Base-by-base conservation (phyloP, 2,797 vertebrate species). In the Mycteria americana region DNA sequence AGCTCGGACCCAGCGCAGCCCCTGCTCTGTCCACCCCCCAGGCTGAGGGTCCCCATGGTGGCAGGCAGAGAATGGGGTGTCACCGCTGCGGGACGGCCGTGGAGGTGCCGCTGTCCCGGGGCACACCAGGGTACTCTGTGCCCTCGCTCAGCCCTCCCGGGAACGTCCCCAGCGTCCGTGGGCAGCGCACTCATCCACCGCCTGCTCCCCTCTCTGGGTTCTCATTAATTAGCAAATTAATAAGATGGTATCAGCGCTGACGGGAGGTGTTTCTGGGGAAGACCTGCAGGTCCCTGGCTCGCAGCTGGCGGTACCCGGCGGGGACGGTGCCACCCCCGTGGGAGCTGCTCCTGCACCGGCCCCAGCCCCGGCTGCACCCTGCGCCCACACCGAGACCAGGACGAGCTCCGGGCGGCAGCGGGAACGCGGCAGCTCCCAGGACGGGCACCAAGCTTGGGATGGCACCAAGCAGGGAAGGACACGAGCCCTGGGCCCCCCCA, bases 61-160 rank as follows among this genome's bases (percentile, higher is more conserved):
- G 37, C 60, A 41, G 60, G 60, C 31, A 10, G 46, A 41, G 45
- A 31, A 39, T 1, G 2, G 24, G 31, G 13, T 27, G 57, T 63
- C 46, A 25, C 59, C 21, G 0, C 53, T 48, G 53, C 3, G 3
- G n/a, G 30, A 48, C 4, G 6, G 33, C 28, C 3, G 0, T 17
- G 43, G 45, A 33, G 56, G 31, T 59, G 45, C 79, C 15, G 2
- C 35, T 23, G 35, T 43, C 33, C 81, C 2, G 4, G 57, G 37
- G 80, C 31, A 43, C 46, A 30, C 25, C 5, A 3, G 56, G 21
- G 27, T 33, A 5, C 41, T 45, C 59, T 14, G 14, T 37, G 48
- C 33, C 28, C 46, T 57, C 2, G 1, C 18, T 39, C 78, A 81
- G 78, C 65, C 45, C 28, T n/a, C 54, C 67, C 28, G 9, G 64